Evolutionary conservation across 92 coral and sea anemone species (phyloP).

Genomic region (Blastomussa wellsi): DNA sequence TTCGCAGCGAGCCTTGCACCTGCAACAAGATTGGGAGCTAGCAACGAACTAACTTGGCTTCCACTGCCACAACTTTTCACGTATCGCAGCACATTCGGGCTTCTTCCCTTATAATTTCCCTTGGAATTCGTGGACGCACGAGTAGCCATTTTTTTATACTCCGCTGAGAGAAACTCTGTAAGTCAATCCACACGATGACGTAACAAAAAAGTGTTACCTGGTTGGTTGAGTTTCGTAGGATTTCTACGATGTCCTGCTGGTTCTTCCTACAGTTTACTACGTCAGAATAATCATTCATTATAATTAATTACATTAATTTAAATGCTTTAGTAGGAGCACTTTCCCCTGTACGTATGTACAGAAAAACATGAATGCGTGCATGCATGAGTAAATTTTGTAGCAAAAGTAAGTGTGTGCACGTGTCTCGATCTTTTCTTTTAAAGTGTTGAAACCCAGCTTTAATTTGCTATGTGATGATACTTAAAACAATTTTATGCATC

Average conservation of each 20-base stretch:
- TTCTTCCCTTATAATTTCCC: slow-evolving; percentile 43
- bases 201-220: neutral
- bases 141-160: neutral
- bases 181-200: neutral
- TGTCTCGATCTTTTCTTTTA: no score
- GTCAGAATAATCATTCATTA: slow-evolving; percentile 5
- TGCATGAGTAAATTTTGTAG: no score
- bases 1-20: slow-evolving; percentile 38
- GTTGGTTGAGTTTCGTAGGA: neutral
- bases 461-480: no score
- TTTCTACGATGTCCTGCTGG: neutral
- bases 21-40: slow-evolving; percentile 9
- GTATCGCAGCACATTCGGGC: slow-evolving; percentile 41
- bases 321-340: no score
- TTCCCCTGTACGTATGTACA: no score
- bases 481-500: no score
- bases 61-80: slow-evolving; percentile 39
- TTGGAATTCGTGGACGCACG: neutral
- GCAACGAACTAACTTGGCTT: neutral
- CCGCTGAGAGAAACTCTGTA: slow-evolving; percentile 10
- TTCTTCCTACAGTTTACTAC: neutral
- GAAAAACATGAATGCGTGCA: no score
- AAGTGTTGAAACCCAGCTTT: no score
- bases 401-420: no score
- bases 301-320: no score